These are phyloP conservation scores for Daubentonia madagascariensis DNA, from an alignment of 2,113 vertebrate genomes.

Conservation along the genomic window DNA sequence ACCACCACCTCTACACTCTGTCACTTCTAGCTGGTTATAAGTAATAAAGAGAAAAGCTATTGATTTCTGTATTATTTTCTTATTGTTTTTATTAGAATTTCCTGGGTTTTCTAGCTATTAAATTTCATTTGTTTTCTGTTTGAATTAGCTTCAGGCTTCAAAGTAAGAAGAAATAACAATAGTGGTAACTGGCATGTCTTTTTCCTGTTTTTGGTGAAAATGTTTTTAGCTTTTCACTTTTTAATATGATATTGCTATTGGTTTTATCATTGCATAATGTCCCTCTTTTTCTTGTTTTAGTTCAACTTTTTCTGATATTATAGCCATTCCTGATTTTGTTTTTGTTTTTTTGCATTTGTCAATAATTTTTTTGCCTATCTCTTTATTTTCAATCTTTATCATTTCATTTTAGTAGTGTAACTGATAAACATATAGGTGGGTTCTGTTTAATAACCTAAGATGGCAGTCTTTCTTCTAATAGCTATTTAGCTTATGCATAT, in stretches of 20 bases:
- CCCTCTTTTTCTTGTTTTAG: not conserved
- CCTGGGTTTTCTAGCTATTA: not conserved
- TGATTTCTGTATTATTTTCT: not conserved
- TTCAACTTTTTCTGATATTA: not conserved
- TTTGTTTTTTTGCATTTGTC: not conserved
- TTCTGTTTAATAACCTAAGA: not conserved
- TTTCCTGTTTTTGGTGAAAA: not conserved
- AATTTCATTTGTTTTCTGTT: not conserved
- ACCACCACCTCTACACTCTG: not conserved
- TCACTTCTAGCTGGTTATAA: not conserved
- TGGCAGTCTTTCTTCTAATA: not conserved
- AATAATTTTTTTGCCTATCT: not conserved
- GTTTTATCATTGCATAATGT: not conserved
- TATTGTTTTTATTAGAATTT: not conserved
- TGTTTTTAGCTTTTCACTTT: not conserved
- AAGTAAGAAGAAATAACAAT: constrained; percentile 20
- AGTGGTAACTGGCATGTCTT: not conserved
- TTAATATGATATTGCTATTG: not conserved
- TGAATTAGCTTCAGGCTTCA: not conserved
- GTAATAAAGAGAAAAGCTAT: not conserved
- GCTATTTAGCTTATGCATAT: not conserved
- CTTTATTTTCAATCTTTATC: not conserved
- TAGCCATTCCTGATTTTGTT: not conserved
- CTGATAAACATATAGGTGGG: not conserved
- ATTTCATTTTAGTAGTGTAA: not conserved